Percentiles rank a stretch among this genome's conserved stretches.
Evolutionary conservation across 2,888 invertebrate genomes (phyloP).

Genomic region (Oscheius sp.): DNA sequence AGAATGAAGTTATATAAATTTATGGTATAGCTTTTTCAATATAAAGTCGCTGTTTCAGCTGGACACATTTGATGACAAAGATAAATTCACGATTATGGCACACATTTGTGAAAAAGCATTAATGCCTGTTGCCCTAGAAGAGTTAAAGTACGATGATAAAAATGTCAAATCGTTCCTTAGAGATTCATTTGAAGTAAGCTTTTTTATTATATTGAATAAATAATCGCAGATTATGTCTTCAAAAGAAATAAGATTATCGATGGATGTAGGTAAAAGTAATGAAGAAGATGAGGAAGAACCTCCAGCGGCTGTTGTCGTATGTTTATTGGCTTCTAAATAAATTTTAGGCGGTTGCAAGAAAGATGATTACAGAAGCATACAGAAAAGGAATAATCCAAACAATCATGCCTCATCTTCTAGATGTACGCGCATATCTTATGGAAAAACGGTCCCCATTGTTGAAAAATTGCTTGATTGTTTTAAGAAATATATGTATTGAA

Average conservation of each 20-base stretch:
- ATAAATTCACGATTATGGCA: conserved; percentile 41
- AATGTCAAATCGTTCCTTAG: conserved; percentile 32
- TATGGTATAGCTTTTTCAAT: conserved; percentile 34
- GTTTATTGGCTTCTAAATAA: neutral
- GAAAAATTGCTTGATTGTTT: conserved; percentile 21
- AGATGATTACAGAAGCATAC: conserved; percentile 41
- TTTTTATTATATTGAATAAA: neutral
- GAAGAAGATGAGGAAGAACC: conserved; percentile 41
- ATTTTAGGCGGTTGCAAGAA: conserved; percentile 44
- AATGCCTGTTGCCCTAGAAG: conserved; percentile 22
- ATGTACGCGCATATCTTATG: conserved; percentile 35
- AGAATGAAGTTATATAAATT: conserved; percentile 46
- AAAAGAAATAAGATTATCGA: conserved; percentile 40
- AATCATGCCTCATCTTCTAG: conserved; percentile 47
- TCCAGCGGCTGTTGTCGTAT: conserved; percentile 32
- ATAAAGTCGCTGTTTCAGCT: conserved; percentile 32
- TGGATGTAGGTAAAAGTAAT: conserved; percentile 37
- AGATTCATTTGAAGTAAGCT: conserved; percentile 32
- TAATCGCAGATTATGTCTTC: conserved; percentile 37
- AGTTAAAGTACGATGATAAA: conserved; percentile 18
- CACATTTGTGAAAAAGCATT: conserved; percentile 41
- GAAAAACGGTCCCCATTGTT: conserved; percentile 29
- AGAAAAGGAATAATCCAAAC: conserved; percentile 43
- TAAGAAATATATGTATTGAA: conserved; percentile 38
- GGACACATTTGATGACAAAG: conserved; percentile 42